Conservation (phyloP, 2,113 vertebrate species). For the Perognathus longimembris region DNA sequence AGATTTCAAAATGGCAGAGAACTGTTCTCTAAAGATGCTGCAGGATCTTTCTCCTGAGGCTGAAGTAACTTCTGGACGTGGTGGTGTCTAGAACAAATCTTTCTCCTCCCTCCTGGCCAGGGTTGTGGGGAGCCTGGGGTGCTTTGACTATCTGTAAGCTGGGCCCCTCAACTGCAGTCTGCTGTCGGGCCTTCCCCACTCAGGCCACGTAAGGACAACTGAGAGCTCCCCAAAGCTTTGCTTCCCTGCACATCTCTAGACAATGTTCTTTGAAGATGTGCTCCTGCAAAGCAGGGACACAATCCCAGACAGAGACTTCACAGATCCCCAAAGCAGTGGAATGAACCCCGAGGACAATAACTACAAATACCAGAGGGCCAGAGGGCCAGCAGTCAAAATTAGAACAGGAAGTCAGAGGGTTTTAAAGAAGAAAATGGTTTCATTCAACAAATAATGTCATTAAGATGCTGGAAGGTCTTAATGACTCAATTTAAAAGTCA, state of each 20-base stretch:
- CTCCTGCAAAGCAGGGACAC: background rate
- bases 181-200: background rate
- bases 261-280: conserved; percentile 35
- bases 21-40: background rate
- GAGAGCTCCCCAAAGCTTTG: background rate
- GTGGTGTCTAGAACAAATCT: background rate
- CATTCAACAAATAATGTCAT: conserved; percentile 66
- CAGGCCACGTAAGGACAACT: background rate
- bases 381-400: conserved; percentile 52
- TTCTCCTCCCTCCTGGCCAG: background rate
- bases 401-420: conserved; percentile 67
- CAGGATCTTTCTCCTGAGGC: background rate
- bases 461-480: conserved; percentile 61
- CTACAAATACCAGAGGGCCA: conserved; percentile 53
- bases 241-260: background rate
- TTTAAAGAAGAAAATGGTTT: conserved; percentile 67
- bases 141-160: background rate
- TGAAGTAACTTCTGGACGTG: background rate
- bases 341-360: conserved; percentile 14
- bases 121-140: background rate
- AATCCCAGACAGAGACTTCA: conserved; percentile 1
- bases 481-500: conserved; percentile 67
- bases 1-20: background rate
- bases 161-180: background rate
- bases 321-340: background rate